Evolutionary conservation across 2,888 invertebrate genomes (phyloP).

Genomic region (Spisula solida): DNA sequence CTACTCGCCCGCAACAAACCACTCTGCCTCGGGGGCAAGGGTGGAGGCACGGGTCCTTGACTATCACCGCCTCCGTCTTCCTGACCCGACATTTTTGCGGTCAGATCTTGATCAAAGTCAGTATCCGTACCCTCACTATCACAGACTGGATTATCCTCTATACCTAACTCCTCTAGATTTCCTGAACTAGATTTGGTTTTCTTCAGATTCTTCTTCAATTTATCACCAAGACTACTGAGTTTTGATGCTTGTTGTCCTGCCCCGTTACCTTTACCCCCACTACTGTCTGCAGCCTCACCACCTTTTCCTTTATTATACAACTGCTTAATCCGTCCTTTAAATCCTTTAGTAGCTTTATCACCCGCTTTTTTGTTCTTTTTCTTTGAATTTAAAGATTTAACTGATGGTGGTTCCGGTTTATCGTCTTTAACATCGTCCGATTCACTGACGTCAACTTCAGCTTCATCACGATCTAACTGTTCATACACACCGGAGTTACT

Average conservation of each 20-base stretch:
- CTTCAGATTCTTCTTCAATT: conserved; percentile 63
- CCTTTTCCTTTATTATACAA: conserved; percentile 59
- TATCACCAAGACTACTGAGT: conserved; percentile 52
- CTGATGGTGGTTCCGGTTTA: conserved; percentile 70
- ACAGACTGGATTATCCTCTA: conserved; percentile 65
- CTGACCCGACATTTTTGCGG: conserved; percentile 43
- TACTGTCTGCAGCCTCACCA: conserved; percentile 28
- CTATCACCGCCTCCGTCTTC: conserved; percentile 44
- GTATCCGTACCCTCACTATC: conserved; percentile 75
- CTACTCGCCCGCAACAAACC: conserved; percentile 61
- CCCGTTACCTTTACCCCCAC: conserved; percentile 26
- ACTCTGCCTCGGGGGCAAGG: conserved; percentile 76
- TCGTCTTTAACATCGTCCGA: conserved; percentile 58
- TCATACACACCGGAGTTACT: conserved; percentile 78
- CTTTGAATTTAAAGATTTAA: conserved; percentile 55
- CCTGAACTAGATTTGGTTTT: conserved; percentile 59
- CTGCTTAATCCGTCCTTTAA: conserved; percentile 62
- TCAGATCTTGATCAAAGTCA: conserved; percentile 66
- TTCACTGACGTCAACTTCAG: conserved; percentile 44
- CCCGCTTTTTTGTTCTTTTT: conserved; percentile 67
- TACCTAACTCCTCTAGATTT: conserved; percentile 52
- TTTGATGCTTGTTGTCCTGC: conserved; percentile 44
- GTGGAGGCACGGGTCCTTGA: conserved; percentile 68
- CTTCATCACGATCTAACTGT: conserved; percentile 61
- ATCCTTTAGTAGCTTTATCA: conserved; percentile 50